Conservation (phyloP, 2,113 vertebrate genomes). For the Prunella fulvescens region DNA sequence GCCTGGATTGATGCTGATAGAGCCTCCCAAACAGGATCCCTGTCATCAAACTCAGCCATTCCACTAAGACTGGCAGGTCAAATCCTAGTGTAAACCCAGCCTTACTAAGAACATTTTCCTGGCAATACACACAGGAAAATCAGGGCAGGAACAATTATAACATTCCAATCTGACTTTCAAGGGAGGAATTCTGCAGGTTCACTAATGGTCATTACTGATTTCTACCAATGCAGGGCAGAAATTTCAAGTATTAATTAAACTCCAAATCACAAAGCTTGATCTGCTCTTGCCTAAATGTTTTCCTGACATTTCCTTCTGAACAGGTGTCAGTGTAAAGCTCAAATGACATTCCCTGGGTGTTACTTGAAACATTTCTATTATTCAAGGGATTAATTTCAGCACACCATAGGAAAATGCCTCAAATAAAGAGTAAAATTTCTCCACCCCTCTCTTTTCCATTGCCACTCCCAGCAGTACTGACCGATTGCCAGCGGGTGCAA, state of each 20-base stretch:
- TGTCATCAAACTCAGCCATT: not conserved
- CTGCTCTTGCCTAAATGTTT: not conserved
- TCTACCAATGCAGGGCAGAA: not conserved
- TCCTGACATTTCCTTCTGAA: not conserved
- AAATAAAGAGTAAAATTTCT: not conserved
- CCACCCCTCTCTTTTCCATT: not conserved
- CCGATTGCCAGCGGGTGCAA: not conserved
- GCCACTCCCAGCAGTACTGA: not conserved
- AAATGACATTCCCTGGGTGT: not conserved
- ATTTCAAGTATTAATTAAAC: not conserved
- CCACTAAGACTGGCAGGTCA: not conserved
- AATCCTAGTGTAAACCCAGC: not conserved
- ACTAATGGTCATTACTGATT: not conserved
- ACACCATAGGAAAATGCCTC: not conserved
- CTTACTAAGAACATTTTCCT: not conserved
- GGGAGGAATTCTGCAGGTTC: not conserved
- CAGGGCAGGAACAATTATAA: not conserved
- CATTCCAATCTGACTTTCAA: not conserved
- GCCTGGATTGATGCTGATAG: not conserved
- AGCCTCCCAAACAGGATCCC: not conserved
- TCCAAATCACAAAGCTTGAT: not conserved
- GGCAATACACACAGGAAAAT: rapidly evolving
- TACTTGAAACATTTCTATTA: not conserved
- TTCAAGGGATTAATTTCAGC: not conserved
- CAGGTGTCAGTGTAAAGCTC: not conserved